Base-by-base conservation (phyloP, 2,797 vertebrate genomes). In the Falco peregrinus region DNA sequence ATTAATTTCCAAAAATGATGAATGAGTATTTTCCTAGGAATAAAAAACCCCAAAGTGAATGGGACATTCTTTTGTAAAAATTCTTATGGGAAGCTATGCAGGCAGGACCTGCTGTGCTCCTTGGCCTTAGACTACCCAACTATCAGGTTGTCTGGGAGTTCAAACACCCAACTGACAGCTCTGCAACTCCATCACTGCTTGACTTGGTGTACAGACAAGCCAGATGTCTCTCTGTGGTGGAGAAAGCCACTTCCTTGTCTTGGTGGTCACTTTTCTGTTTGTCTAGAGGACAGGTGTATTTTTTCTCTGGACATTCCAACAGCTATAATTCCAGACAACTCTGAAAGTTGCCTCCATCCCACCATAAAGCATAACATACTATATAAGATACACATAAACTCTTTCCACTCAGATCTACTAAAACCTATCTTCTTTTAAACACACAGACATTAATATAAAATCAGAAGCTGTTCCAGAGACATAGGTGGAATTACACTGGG, bases 401-500 rank as follows among this genome's bases (percentile, higher is more conserved):
- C 48, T 75, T 16, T 75, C 43, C 26, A 59, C 14, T 61, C 6
- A 0, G 41, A 47, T 82, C 85, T 53, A 7, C 76, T 78, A 89
- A 96, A 84, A 84, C 53, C 35, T 70, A 8, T 26, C 77, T 80
- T 82, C 80, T 70, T 83, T 81, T 71, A 56, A 96, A 88, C 29
- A 82, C 67, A 74, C 3, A 63, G 54, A 69, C 13, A 37, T 35
- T 82, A 64, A 59, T 33, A 59, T 61, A 79, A 87, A 89, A 78
- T 9, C 71, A 75, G n/a, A 87, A 95, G 25, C 60, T 35, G 16
- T 77, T 84, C 64, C 80, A 95, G 77, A 87, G 16, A 47, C 2
- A 2, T 9, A 21, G 26, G 54, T 89, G 68, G 45, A 93, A 91
- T 71, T 89, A 90, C 19, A 76, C 4, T 14, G 1, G 53, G 80